Evolutionary conservation across 1,140 invertebrate genomes (phyloP).

Genomic region (Babylonia areolata): DNA sequence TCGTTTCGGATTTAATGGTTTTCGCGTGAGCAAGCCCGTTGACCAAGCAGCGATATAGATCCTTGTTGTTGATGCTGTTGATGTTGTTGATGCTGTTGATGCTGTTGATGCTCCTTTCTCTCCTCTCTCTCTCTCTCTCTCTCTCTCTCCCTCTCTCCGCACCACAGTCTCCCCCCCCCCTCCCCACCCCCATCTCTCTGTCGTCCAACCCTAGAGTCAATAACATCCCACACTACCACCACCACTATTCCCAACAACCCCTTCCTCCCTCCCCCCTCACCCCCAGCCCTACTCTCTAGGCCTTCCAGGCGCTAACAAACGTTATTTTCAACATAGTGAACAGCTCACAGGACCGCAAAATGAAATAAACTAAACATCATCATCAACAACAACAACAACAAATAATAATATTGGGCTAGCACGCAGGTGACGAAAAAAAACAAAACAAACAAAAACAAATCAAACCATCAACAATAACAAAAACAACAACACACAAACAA

Average conservation of each 20-base stretch:
- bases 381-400: no score
- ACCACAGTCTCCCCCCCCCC: not conserved
- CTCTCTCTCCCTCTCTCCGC: not conserved
- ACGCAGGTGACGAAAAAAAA: no score
- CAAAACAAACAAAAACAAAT: no score
- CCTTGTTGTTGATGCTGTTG: no score
- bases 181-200: not conserved
- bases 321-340: no score
- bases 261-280: not conserved
- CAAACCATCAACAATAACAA: no score
- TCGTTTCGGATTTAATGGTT: not conserved
- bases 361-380: no score
- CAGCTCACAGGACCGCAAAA: no score
- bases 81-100: no score
- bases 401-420: no score
- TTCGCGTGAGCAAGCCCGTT: not conserved
- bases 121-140: not conserved
- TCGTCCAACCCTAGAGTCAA: not conserved
- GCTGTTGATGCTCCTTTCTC: not conserved
- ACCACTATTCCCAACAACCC: not conserved
- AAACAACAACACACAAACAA: no score
- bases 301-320: not conserved
- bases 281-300: not conserved
- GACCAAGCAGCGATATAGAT: not conserved
- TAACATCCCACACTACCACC: no score